These are phyloP conservation scores for Gnathochromis pfefferi DNA, from an alignment of 2,113 vertebrate species.

Conservation along the genomic window DNA sequence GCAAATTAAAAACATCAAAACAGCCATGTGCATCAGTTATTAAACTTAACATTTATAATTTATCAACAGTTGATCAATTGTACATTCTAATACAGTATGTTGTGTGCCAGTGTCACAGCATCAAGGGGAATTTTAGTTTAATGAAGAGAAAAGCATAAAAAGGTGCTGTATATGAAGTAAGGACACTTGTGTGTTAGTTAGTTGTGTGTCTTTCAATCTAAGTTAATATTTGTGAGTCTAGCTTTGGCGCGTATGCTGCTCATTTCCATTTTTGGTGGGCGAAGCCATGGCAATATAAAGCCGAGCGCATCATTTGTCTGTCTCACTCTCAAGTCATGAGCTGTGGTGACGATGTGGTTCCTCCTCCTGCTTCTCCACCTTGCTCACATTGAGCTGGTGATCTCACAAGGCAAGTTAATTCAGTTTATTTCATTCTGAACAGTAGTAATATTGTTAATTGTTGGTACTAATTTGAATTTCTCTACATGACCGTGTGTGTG, in stretches of 20 bases:
- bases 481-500: too few species aligned
- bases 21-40: neutral
- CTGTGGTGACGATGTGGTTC: constrained; percentile 14
- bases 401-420: neutral
- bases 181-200: too few species aligned
- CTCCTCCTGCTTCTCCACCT: neutral
- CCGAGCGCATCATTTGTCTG: neutral
- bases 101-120: neutral
- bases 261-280: neutral
- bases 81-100: neutral
- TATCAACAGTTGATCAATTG: neutral
- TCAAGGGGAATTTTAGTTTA: neutral
- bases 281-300: constrained; percentile 9
- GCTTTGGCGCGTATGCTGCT: neutral
- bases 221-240: neutral
- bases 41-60: neutral
- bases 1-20: neutral
- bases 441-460: neutral
- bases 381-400: neutral
- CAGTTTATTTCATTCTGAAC: rapidly evolving
- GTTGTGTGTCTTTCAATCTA: neutral
- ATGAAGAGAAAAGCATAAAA: neutral
- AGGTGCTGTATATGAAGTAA: neutral
- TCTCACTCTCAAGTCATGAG: neutral
- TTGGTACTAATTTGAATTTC: neutral